Percentiles rank a stretch among this genome's conserved stretches.
Conservation (phyloP, 2,797 vertebrate species). For the Lepus townsendii region DNA sequence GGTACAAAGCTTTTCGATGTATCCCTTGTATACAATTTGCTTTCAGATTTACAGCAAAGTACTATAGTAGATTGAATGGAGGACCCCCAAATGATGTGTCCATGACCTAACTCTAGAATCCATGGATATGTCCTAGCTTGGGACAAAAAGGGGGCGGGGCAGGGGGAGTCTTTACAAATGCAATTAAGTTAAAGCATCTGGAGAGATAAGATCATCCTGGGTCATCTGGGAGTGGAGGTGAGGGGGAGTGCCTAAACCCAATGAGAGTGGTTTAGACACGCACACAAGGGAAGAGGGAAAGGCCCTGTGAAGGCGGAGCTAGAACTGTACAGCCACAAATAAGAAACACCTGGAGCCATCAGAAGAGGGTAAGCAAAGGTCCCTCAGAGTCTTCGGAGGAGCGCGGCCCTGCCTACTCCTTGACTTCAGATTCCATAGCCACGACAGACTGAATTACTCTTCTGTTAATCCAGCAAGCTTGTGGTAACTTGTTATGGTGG, state of each 20-base stretch:
- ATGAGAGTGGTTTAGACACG: neutral
- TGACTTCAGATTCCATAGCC: neutral
- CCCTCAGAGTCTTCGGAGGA: neutral
- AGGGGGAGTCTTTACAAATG: neutral
- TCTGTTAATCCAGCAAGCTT: neutral
- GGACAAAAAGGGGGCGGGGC: neutral
- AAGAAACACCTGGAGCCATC: neutral
- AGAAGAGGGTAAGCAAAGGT: slow-evolving; percentile 5
- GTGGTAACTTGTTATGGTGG: neutral
- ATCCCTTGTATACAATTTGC: neutral
- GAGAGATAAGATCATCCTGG: slow-evolving; percentile 5
- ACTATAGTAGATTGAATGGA: neutral
- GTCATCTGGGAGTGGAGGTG: neutral
- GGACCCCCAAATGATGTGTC: neutral
- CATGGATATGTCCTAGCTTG: neutral
- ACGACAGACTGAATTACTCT: neutral
- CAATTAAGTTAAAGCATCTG: slow-evolving; percentile 29
- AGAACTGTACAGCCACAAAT: neutral
- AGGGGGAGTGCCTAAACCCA: neutral
- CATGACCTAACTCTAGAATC: neutral
- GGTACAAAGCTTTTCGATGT: too few species aligned
- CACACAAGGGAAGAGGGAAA: neutral
- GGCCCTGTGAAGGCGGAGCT: neutral
- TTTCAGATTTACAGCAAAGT: slow-evolving; percentile 1
- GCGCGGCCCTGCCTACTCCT: neutral